phyloP scores from a whole-genome alignment of 2,888 invertebrate species.

The Plagodis pulveraria region DNA sequence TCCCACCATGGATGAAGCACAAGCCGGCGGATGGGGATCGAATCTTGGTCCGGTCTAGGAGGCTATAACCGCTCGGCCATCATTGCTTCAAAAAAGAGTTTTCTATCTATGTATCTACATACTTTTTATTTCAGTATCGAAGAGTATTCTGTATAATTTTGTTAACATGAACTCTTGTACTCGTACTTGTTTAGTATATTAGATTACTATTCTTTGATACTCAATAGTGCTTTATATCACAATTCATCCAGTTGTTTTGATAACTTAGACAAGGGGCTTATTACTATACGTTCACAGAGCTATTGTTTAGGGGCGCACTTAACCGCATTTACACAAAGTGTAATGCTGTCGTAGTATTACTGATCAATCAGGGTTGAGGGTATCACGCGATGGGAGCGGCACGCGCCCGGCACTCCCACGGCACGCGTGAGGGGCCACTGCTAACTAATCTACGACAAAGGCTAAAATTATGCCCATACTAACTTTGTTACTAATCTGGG shows the following conservation, averaged over 20 bases:
- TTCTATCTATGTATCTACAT: too few species aligned
- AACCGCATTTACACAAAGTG: slow-evolving; percentile 60
- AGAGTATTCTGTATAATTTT: too few species aligned
- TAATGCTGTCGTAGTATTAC: slow-evolving; percentile 65
- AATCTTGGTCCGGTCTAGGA: too few species aligned
- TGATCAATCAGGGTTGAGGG: slow-evolving; percentile 67
- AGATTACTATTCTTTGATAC: too few species aligned
- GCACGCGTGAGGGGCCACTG: slow-evolving; percentile 61
- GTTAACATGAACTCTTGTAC: too few species aligned
- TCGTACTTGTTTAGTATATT: too few species aligned
- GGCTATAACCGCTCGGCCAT: too few species aligned
- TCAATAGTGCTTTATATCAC: slow-evolving; percentile 4
- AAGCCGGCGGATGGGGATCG: too few species aligned
- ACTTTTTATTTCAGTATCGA: too few species aligned
- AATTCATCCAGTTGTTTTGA: slow-evolving; percentile 23
- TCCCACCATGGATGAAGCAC: too few species aligned
- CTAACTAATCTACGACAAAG: slow-evolving; percentile 13
- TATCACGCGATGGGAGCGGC: slow-evolving; percentile 82
- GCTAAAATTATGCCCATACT: slow-evolving; percentile 33
- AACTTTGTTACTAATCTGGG: background rate
- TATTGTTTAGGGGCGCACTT: slow-evolving; percentile 57
- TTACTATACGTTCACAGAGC: slow-evolving; percentile 30
- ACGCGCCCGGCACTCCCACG: slow-evolving; percentile 83
- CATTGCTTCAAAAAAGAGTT: too few species aligned
- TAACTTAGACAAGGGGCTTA: slow-evolving; percentile 29